phyloP scores from a whole-genome alignment of 2,113 vertebrate species.

The Romanogobio albipinnatus region DNA sequence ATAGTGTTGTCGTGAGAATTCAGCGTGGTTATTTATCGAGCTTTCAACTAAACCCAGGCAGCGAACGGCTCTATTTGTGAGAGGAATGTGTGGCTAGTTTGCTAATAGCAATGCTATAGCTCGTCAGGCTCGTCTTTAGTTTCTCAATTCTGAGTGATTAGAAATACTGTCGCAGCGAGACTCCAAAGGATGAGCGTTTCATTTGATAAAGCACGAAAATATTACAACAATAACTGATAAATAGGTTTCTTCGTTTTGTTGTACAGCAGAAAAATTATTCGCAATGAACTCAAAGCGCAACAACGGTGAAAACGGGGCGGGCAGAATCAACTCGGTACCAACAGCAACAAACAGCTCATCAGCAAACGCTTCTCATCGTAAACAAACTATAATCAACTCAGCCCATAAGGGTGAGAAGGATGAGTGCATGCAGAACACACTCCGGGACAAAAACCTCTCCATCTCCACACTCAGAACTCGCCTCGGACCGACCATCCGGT shows the following conservation, averaged over 20 bases:
- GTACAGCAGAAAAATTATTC: not conserved
- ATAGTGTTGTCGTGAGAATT: not conserved
- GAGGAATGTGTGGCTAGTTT: constrained; percentile 5
- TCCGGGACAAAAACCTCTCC: constrained; percentile 67
- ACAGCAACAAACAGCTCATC: constrained; percentile 56
- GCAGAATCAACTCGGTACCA: constrained; percentile 50
- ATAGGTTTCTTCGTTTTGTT: not conserved
- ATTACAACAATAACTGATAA: not conserved
- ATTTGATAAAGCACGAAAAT: not conserved
- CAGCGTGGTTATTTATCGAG: not conserved
- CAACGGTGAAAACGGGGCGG: constrained; percentile 42
- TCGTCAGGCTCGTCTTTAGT: not conserved
- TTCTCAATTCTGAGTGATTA: not conserved
- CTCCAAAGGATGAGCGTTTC: not conserved
- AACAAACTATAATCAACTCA: constrained; percentile 67
- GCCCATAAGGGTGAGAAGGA: constrained; percentile 66
- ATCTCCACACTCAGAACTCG: constrained; percentile 76
- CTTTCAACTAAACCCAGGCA: not conserved
- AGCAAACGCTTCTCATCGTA: constrained; percentile 65
- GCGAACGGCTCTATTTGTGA: not conserved
- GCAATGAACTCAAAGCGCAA: constrained; percentile 55
- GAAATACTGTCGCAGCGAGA: not conserved
- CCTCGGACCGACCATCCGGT: constrained; percentile 77
- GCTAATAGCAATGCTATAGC: constrained; percentile 38
- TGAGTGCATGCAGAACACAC: constrained; percentile 50